Evolutionary conservation across 1,140 invertebrate species (phyloP).

Genomic region (Atta texana): DNA sequence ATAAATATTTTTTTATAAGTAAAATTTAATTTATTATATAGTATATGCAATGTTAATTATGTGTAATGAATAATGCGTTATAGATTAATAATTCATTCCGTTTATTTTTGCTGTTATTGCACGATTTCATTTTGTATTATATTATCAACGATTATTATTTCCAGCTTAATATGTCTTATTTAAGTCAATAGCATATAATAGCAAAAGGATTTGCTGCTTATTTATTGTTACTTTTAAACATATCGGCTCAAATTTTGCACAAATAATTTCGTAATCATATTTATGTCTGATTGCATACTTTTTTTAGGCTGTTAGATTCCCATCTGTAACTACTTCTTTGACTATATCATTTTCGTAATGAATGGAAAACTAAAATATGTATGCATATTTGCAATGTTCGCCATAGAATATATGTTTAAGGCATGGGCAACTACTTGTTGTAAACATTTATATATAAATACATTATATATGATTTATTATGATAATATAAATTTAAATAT

Average conservation of each 20-base stretch:
- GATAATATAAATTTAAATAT: background rate
- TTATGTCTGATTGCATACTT: constrained; percentile 79
- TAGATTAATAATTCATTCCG: no score
- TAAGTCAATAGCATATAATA: background rate
- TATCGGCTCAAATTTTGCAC: background rate
- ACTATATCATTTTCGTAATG: constrained; percentile 67
- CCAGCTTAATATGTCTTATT: background rate
- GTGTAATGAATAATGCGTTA: background rate
- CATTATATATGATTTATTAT: constrained; percentile 4
- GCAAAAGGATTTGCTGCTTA: background rate
- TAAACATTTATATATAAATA: constrained; percentile 15
- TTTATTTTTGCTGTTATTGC: background rate
- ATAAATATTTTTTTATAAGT: background rate
- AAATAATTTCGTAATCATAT: constrained; percentile 22
- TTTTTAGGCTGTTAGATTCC: constrained; percentile 80
- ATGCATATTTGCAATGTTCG: constrained; percentile 24
- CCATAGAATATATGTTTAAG: constrained; percentile 31
- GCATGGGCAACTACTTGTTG: background rate
- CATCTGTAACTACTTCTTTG: constrained; percentile 77
- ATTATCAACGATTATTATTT: background rate
- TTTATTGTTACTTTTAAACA: constrained; percentile 21
- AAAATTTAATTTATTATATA: constrained; percentile 16
- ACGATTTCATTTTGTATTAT: background rate
- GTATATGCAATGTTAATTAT: background rate
- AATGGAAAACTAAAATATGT: constrained; percentile 68